These are phyloP conservation scores for Scatophagus argus DNA, from an alignment of 2,113 vertebrate genomes.

Conservation along the genomic window DNA sequence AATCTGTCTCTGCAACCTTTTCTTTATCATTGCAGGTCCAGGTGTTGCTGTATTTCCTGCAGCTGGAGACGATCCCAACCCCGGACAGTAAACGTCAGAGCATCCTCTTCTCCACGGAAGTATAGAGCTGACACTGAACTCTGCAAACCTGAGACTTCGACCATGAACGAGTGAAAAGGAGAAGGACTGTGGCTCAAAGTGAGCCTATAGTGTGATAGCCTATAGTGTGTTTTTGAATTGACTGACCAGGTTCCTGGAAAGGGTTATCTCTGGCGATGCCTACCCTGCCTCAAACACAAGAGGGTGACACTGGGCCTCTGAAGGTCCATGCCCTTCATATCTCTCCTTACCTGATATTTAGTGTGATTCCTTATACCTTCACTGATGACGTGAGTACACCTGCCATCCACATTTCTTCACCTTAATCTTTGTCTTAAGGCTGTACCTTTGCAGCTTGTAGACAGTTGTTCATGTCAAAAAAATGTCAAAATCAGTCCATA, in stretches of 20 bases:
- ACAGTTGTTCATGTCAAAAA: slow-evolving; percentile 17
- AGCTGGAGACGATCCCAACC: slow-evolving; percentile 96
- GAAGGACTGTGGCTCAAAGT: slow-evolving; percentile 67
- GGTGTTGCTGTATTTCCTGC: slow-evolving; percentile 97
- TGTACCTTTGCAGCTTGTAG: slow-evolving; percentile 44
- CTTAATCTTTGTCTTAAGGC: slow-evolving; percentile 20
- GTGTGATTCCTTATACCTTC: slow-evolving; percentile 46
- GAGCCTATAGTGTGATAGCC: slow-evolving; percentile 66
- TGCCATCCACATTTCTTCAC: slow-evolving; percentile 23
- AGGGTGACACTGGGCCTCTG: slow-evolving; percentile 55
- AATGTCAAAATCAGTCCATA: slow-evolving; percentile 9
- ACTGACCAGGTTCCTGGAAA: slow-evolving; percentile 38
- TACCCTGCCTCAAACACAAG: slow-evolving; percentile 56
- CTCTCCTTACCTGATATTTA: slow-evolving; percentile 44
- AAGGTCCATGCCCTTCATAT: slow-evolving; percentile 33
- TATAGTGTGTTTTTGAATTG: slow-evolving; percentile 69
- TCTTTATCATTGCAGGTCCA: slow-evolving; percentile 87
- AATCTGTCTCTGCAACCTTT: background rate
- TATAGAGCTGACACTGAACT: slow-evolving; percentile 81
- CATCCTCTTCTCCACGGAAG: slow-evolving; percentile 98
- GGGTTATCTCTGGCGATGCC: slow-evolving; percentile 33
- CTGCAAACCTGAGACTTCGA: slow-evolving; percentile 10
- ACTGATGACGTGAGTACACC: slow-evolving; percentile 13
- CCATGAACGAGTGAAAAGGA: slow-evolving; percentile 35
- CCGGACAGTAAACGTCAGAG: slow-evolving; percentile 98